These are phyloP conservation scores for Morelia viridis DNA, from an alignment of 2,797 vertebrate species.

Conservation along the genomic window DNA sequence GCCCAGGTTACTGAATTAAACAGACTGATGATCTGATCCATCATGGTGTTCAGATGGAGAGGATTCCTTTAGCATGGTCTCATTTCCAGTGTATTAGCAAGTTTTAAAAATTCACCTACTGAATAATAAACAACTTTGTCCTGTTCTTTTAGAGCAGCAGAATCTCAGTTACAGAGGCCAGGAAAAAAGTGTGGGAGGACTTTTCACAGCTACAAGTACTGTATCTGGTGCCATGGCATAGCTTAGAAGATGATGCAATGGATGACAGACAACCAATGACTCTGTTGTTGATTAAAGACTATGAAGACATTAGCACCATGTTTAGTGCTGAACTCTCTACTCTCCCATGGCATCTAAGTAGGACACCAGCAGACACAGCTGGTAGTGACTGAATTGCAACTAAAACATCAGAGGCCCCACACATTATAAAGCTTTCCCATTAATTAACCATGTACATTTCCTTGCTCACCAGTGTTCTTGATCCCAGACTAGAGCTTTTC, in stretches of 20 bases:
- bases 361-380: neutral
- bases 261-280: no score
- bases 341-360: neutral
- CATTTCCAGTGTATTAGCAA: neutral
- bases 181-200: neutral
- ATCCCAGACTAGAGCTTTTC: constrained; percentile 87
- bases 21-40: neutral
- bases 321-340: neutral
- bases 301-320: neutral
- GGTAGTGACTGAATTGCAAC: neutral
- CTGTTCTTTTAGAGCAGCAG: neutral
- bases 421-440: constrained; percentile 6
- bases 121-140: neutral
- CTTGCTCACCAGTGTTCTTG: constrained; percentile 84
- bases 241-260: neutral
- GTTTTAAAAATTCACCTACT: neutral
- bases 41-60: neutral
- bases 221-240: neutral
- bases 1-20: neutral
- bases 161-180: neutral
- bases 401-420: neutral
- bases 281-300: neutral
- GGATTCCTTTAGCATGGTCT: neutral
- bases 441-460: neutral
- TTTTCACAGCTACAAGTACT: neutral